phyloP scores from a whole-genome alignment of 2,888 invertebrate genomes.

The Strigamia maritima region DNA sequence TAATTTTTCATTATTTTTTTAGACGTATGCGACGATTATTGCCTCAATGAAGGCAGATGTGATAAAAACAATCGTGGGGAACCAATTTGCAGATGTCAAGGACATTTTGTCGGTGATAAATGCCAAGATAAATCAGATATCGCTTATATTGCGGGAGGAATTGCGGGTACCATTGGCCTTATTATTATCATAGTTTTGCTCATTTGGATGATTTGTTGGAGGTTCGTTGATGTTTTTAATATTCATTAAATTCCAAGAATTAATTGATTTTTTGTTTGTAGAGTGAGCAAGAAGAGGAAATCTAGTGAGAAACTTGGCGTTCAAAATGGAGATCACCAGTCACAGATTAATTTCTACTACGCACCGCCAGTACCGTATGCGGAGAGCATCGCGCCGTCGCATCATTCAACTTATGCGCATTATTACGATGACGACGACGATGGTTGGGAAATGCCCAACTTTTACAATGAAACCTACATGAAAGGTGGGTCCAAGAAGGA shows the following conservation, averaged over 20 bases:
- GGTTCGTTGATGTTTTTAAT: conserved; percentile 58
- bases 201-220: conserved; percentile 96
- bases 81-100: conserved; percentile 83
- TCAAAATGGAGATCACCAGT: conserved; percentile 63
- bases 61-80: conserved; percentile 74
- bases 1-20: conserved; percentile 41
- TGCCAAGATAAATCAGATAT: conserved; percentile 91
- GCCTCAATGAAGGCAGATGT: conserved; percentile 86
- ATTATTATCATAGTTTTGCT: conserved; percentile 87
- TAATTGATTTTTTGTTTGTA: neutral
- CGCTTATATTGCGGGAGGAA: conserved; percentile 90
- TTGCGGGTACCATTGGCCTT: conserved; percentile 88
- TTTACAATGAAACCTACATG: conserved; percentile 94
- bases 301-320: conserved; percentile 86
- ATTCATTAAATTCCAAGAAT: conserved; percentile 34
- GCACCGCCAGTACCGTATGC: conserved; percentile 92
- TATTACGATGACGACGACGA: conserved; percentile 95
- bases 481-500: conserved; percentile 55
- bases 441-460: conserved; percentile 96
- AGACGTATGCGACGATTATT: conserved; percentile 80
- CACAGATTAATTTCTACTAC: conserved; percentile 93
- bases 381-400: conserved; percentile 90
- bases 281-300: conserved; percentile 39
- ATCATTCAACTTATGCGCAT: conserved; percentile 92
- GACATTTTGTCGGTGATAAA: conserved; percentile 85